Evolutionary conservation across 2,797 vertebrate species (phyloP).

Genomic region (Chiloscyllium punctatum): DNA sequence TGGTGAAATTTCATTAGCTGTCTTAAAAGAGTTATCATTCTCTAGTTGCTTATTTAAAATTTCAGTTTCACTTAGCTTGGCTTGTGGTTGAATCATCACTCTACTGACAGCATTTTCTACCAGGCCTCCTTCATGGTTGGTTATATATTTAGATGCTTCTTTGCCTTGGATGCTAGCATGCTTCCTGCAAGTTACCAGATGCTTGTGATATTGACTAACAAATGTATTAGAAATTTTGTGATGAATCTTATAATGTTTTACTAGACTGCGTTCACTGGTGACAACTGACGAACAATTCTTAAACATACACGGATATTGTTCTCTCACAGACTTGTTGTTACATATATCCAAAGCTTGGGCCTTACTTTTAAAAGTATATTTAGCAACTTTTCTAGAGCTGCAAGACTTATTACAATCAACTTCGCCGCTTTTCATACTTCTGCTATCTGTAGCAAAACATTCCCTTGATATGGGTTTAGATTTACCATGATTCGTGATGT

Average conservation of each 20-base stretch:
- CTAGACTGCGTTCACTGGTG: constrained; percentile 80
- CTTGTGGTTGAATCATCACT: constrained; percentile 40
- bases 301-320: constrained; percentile 95
- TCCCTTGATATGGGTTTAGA: constrained; percentile 63
- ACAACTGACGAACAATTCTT: constrained; percentile 85
- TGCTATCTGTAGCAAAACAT: constrained; percentile 52
- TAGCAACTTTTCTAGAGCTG: constrained; percentile 71
- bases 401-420: constrained; percentile 50
- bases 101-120: constrained; percentile 52
- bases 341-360: constrained; percentile 81
- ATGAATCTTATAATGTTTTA: constrained; percentile 81
- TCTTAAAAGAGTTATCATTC: constrained; percentile 48
- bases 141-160: constrained; percentile 54
- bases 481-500: constrained; percentile 60
- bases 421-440: constrained; percentile 53
- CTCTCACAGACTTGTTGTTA: constrained; percentile 66
- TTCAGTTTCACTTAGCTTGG: constrained; percentile 47
- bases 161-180: constrained; percentile 60
- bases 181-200: constrained; percentile 86
- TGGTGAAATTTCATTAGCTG: constrained; percentile 60
- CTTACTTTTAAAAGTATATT: constrained; percentile 81
- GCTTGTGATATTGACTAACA: constrained; percentile 78
- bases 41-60: constrained; percentile 56
- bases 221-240: constrained; percentile 92
- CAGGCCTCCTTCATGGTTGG: constrained; percentile 56